Base-by-base conservation (phyloP, 2,888 invertebrate species). In the Drosophila melanocephala region DNA sequence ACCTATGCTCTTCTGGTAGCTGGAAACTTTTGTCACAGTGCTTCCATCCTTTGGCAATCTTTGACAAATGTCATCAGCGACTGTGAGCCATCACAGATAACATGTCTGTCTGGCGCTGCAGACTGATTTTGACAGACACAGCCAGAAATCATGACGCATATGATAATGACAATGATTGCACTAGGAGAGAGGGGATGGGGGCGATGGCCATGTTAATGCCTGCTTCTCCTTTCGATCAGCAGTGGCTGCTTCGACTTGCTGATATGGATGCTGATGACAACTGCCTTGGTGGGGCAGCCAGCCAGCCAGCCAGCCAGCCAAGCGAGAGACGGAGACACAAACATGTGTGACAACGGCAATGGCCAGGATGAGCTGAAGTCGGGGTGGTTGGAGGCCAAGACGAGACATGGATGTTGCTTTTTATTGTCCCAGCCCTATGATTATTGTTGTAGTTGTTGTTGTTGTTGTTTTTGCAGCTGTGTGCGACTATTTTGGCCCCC, bases 121-220 rank as follows among this genome's bases (percentile, higher is more conserved):
- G 73, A 64, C 72, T 70, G 82, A 65, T 62, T 67, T 64, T 81
- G 81, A 70, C 62, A 71, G 73, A 84, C 75, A 61, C 50, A 75
- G 68, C 70, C 66, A 68, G 82, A 87, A 84, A 83, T 84, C 81
- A 81, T 87, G 87, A 81, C 79, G 81, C 87, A 85, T 81, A 86
- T 88, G 88, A 84, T 88, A 87, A 86, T 86, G 83, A 84, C 84
- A 87, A 87, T 81, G 87, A 85, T 81, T 83, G 84, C 85, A 81
- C 52, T 78, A 66, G 72, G 71, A 75, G 61, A 58, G 65, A 72
- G 47, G 33, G 26, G 60, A 22, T 5, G 50, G 16, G 47, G 16
- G 0, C 26, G 26, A 16, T 47, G 47, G 60, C 19, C 65, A 74
- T 61, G 73, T 30, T 56, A 64, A 42, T 56, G 71, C 30, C 53